Conservation (phyloP, 2,888 invertebrate genomes). For the Tipula lateralis region DNA sequence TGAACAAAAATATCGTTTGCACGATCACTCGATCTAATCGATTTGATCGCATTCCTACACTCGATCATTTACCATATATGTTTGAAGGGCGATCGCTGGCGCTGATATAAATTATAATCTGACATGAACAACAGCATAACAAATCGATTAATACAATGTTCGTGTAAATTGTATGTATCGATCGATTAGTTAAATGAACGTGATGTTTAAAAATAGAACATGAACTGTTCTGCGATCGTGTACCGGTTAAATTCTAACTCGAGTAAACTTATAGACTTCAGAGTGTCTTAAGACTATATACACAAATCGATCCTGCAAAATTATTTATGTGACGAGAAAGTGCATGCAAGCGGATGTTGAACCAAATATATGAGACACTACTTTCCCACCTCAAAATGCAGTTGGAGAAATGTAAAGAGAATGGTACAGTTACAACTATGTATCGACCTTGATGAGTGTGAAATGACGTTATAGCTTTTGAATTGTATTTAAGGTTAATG, state of each 20-base stretch:
- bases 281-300: too few relatives aligned
- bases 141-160: neutral
- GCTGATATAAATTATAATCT: neutral
- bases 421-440: neutral
- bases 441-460: neutral
- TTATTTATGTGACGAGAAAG: neutral
- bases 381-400: neutral
- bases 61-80: neutral
- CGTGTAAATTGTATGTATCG: neutral
- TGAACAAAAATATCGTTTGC: too few relatives aligned
- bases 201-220: neutral
- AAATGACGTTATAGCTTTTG: too few relatives aligned
- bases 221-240: neutral
- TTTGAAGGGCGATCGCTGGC: neutral
- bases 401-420: neutral
- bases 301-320: too few relatives aligned
- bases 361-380: neutral
- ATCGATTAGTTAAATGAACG: neutral
- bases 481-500: too few relatives aligned
- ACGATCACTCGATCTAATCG: neutral
- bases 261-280: too few relatives aligned
- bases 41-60: neutral
- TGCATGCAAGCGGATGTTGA: neutral
- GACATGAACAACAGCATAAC: neutral
- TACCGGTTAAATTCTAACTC: neutral